These are phyloP conservation scores for Watsonalla cultraria DNA, from an alignment of 2,888 invertebrate genomes.

Conservation along the genomic window DNA sequence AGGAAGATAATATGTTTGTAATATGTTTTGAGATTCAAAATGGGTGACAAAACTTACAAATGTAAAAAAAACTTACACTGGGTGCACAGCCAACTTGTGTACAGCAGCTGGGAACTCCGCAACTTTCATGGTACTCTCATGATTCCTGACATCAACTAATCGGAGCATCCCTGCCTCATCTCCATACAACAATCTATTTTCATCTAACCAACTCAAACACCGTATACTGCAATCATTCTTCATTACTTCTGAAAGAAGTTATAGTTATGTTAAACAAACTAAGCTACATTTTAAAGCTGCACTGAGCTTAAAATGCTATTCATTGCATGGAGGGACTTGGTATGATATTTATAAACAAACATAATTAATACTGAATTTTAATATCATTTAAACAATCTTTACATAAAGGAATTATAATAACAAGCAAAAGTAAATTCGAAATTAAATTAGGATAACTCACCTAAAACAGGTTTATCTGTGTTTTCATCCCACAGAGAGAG, in stretches of 20 bases:
- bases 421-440: neutral
- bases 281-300: too few species aligned
- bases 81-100: constrained; percentile 50
- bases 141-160: constrained; percentile 52
- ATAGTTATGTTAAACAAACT: neutral
- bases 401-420: too few species aligned
- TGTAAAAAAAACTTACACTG: constrained; percentile 42
- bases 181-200: constrained; percentile 56
- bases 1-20: neutral
- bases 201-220: constrained; percentile 63
- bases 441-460: constrained; percentile 27
- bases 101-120: constrained; percentile 59
- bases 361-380: too few species aligned
- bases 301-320: neutral
- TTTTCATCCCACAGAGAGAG: constrained; percentile 77
- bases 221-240: constrained; percentile 59
- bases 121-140: constrained; percentile 32
- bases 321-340: too few species aligned
- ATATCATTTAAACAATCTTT: too few species aligned
- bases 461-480: constrained; percentile 45
- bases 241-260: constrained; percentile 50
- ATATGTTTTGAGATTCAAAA: neutral
- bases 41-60: neutral
- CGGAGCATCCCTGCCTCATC: constrained; percentile 63
- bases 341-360: too few species aligned